These are phyloP conservation scores for Cryptocheilus praepositus DNA, from an alignment of 2,888 invertebrate genomes.

Conservation along the genomic window DNA sequence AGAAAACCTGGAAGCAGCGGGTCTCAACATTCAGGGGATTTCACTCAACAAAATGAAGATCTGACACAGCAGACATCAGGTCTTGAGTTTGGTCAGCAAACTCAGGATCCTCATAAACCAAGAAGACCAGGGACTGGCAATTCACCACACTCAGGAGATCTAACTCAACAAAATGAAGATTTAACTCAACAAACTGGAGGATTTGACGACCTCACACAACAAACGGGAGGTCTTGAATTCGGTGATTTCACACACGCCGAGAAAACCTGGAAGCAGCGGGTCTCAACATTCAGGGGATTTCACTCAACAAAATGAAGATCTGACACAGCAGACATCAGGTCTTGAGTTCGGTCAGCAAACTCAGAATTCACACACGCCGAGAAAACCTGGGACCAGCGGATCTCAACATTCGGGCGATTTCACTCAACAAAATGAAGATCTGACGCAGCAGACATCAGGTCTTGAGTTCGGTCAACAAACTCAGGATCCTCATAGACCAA, in stretches of 20 bases:
- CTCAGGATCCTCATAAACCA: conserved; percentile 32
- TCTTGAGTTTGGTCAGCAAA: conserved; percentile 23
- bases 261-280: conserved; percentile 29
- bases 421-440: conserved; percentile 26
- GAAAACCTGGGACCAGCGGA: conserved; percentile 30
- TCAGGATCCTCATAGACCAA: conserved; percentile 38
- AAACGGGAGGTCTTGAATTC: conserved; percentile 13
- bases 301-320: conserved; percentile 52
- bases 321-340: conserved; percentile 29
- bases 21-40: neutral
- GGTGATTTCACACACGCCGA: conserved; percentile 6
- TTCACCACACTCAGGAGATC: conserved; percentile 18
- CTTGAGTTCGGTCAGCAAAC: conserved; percentile 42
- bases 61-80: conserved; percentile 38
- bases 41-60: conserved; percentile 31
- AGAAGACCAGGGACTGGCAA: conserved; percentile 9
- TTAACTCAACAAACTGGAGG: conserved; percentile 51
- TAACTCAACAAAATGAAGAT: conserved; percentile 55
- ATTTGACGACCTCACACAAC: conserved; percentile 49
- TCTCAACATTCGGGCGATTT: conserved; percentile 38
- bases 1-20: conserved; percentile 31
- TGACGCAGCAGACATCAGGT: conserved; percentile 36
- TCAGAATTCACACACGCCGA: neutral
- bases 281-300: conserved; percentile 53
- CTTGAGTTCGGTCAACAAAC: conserved; percentile 33